Percentiles rank a stretch among this genome's conserved stretches.
phyloP scores from a whole-genome alignment of 2,888 invertebrate genomes.

The Herminia tarsipennalis region DNA sequence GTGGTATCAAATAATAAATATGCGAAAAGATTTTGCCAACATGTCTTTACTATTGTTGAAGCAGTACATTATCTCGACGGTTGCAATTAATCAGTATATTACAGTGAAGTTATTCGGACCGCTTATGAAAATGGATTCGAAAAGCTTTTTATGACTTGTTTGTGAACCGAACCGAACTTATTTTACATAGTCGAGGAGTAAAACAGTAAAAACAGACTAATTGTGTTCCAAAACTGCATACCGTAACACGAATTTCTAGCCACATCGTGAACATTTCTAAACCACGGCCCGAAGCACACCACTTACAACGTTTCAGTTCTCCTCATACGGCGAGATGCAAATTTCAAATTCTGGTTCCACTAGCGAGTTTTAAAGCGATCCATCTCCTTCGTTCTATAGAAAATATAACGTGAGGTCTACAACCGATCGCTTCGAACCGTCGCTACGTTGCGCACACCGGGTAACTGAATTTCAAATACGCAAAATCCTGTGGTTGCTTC shows the following conservation, averaged over 20 bases:
- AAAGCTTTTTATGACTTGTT: not conserved
- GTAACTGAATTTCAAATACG: slow-evolving; percentile 80
- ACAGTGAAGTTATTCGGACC: no score
- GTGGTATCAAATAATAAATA: no score
- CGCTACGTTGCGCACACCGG: slow-evolving; percentile 56
- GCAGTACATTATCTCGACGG: no score
- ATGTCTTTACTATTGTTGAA: no score
- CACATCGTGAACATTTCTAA: slow-evolving; percentile 24
- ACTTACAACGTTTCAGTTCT: slow-evolving; percentile 44
- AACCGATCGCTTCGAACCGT: slow-evolving; percentile 64
- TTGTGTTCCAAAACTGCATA: slow-evolving; percentile 16
- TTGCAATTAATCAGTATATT: no score
- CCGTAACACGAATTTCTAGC: slow-evolving; percentile 16
- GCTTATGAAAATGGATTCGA: no score
- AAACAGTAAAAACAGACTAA: no score
- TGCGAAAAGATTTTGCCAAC: no score
- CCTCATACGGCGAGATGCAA: slow-evolving; percentile 58
- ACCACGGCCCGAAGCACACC: slow-evolving; percentile 29
- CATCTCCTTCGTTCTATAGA: slow-evolving; percentile 63
- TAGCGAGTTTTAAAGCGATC: slow-evolving; percentile 63
- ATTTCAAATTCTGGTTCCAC: slow-evolving; percentile 62
- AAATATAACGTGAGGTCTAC: slow-evolving; percentile 54
- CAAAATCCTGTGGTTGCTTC: slow-evolving; percentile 75
- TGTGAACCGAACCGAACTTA: not conserved
- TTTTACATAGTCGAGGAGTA: not conserved